Conservation (phyloP, 2,113 vertebrate genomes). For the Myotis davidii region DNA sequence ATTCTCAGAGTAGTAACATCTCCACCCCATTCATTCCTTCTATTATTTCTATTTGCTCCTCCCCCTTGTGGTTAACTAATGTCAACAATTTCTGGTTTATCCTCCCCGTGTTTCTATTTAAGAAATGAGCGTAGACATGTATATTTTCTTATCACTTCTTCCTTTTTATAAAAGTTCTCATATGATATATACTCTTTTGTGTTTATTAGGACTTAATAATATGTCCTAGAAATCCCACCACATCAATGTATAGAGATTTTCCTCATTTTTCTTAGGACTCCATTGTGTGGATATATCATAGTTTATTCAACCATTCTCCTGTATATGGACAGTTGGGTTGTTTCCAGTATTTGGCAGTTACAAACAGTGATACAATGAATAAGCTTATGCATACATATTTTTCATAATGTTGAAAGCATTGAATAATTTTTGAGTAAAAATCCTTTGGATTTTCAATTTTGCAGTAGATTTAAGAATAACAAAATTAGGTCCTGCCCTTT, state of each 20-base stretch:
- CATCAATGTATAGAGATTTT: neutral
- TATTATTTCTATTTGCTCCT: neutral
- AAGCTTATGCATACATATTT: neutral
- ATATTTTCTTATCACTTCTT: neutral
- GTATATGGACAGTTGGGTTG: neutral
- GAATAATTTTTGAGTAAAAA: neutral
- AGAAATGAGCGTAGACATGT: neutral
- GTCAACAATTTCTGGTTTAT: neutral
- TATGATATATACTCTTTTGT: neutral
- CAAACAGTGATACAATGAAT: neutral
- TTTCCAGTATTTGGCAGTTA: neutral
- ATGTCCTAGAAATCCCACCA: neutral
- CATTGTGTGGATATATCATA: neutral
- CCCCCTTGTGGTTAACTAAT: neutral
- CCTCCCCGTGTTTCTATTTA: neutral
- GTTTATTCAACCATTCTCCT: neutral
- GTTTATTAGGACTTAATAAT: neutral
- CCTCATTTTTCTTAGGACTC: neutral
- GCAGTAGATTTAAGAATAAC: neutral
- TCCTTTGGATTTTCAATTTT: conserved; percentile 40
- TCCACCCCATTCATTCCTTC: neutral
- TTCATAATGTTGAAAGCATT: neutral
- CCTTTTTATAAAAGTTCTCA: neutral
- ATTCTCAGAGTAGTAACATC: neutral
- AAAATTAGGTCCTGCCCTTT: conserved; percentile 59